Conservation (phyloP, 2,113 vertebrate species). For the Psephotus haematonotus region DNA sequence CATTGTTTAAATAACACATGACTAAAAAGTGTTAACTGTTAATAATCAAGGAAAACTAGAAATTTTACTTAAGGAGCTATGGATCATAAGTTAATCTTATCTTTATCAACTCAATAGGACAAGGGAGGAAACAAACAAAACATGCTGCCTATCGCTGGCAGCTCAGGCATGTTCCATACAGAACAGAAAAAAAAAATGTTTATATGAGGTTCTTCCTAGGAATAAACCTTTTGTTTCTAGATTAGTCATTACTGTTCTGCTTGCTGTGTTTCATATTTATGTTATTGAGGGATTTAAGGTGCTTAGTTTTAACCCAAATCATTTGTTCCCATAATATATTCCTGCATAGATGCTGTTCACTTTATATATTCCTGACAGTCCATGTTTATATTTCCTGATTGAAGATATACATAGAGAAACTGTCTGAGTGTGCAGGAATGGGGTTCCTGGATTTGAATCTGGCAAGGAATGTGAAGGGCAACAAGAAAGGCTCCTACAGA, state of each 20-base stretch:
- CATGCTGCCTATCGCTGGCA: neutral
- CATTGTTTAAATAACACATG: neutral
- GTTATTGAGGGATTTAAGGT: neutral
- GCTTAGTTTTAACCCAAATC: neutral
- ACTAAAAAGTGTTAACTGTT: neutral
- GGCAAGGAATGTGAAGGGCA: neutral
- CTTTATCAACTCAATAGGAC: neutral
- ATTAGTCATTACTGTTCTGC: neutral
- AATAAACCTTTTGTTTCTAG: neutral
- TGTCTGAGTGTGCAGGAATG: neutral
- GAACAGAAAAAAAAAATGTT: neutral
- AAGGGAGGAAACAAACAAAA: slow-evolving; percentile 5
- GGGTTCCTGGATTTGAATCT: neutral
- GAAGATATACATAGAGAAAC: neutral
- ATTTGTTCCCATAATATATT: neutral
- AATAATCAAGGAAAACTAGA: neutral
- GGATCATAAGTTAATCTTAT: neutral
- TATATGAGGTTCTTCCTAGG: neutral
- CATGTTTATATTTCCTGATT: neutral
- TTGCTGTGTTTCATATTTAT: neutral
- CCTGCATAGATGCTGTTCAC: neutral
- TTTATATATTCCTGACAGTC: neutral
- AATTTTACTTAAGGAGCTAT: neutral
- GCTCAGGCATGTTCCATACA: neutral
- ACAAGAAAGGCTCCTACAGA: neutral